Evolutionary conservation across 2,888 invertebrate genomes (phyloP), one percentile per base, ranked within the genome.

Genomic region (Athalia rosae): DNA sequence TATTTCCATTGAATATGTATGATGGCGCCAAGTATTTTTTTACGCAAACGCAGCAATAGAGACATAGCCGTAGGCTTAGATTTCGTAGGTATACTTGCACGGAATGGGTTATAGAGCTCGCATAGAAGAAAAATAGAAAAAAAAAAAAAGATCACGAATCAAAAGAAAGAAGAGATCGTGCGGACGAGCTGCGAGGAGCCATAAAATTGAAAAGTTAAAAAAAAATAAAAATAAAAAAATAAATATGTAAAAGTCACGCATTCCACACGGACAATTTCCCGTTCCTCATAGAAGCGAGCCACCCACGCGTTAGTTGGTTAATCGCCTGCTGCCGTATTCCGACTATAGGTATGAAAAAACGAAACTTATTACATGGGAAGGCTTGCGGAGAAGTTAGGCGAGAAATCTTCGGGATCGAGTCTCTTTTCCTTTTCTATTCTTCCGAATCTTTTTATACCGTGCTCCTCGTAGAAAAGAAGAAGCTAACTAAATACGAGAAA

Each of bases 1-100:
- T 28, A 28, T 71, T 71, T 67, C 71, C 58, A 71, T 71, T 71
- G 56, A 71, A 71, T 71, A 71, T 71, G 71, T 71, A 71, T 71
- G 71, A 71, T 58, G 56, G 71, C 71, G 71, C 71, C 71, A 71
- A 71, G 71, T 71, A 45, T 71, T 58, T 58, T 53, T 58, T 69
- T 58, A 56, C 56, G 58, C 71, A 58, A 56, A 28, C 6, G 15
- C 9, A 50, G 41, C 11, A 45, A 66, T 66, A 66, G 50, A 66
- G 41, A 66, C 50, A 66, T 50, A 4, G 53, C 67, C 67, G 28
- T 28, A 3, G 67, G 67, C 61, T 53, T 9, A 53, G 3, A n/a
- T 7, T n/a, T 4, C 53, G 0, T 28, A 28, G 28, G 28, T 2
- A 28, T 28, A 28, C 28, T 28, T 2, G 28, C 28, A 28, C 28